phyloP scores from a whole-genome alignment of 2,113 vertebrate species.

The Phaethon lepturus region DNA sequence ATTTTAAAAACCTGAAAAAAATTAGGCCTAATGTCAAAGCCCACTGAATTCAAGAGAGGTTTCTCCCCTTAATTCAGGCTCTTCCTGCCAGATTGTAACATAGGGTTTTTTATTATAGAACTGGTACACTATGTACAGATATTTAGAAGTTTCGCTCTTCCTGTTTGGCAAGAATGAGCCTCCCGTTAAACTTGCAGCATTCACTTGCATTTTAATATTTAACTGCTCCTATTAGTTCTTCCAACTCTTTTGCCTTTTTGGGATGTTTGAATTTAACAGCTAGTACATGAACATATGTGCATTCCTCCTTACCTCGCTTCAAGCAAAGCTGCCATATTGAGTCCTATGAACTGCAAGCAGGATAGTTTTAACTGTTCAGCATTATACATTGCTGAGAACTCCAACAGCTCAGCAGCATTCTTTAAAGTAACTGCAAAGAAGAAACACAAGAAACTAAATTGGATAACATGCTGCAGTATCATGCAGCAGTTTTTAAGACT shows the following conservation, averaged over 20 bases:
- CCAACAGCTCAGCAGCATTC: conserved; percentile 90
- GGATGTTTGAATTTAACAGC: not conserved
- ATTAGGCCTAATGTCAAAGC: not conserved
- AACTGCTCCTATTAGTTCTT: not conserved
- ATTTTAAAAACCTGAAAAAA: not conserved
- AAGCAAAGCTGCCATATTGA: conserved; percentile 93
- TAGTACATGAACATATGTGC: not conserved
- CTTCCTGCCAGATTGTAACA: not conserved
- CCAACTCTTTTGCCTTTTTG: not conserved
- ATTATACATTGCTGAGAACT: conserved; percentile 91
- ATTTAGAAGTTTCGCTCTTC: not conserved
- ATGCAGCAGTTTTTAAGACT: not conserved
- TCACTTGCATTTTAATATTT: not conserved
- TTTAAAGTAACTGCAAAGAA: conserved; percentile 89
- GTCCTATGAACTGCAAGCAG: conserved; percentile 92
- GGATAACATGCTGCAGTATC: not conserved
- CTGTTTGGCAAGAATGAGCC: not conserved
- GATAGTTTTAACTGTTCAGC: conserved; percentile 94
- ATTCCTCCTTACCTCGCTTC: conserved; percentile 86
- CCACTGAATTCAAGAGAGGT: not conserved
- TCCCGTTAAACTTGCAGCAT: not conserved
- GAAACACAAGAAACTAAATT: not conserved
- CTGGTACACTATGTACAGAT: not conserved
- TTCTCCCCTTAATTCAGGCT: not conserved
- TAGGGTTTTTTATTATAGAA: not conserved